Conservation (phyloP, 2,113 vertebrate genomes). For the Petaurus breviceps region DNA sequence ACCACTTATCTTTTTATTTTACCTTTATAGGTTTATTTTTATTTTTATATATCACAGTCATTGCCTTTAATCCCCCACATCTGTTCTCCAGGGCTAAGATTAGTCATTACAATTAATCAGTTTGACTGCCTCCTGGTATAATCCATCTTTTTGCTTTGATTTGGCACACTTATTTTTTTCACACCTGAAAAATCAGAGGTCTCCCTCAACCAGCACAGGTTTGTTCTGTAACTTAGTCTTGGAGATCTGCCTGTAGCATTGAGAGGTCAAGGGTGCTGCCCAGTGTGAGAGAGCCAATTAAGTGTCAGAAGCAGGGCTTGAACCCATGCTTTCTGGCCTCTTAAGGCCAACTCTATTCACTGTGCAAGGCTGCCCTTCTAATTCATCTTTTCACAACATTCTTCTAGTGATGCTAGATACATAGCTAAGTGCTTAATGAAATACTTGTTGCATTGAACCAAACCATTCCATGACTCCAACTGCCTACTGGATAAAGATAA, state of each 20-base stretch:
- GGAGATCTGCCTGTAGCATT: neutral
- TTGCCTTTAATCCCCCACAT: neutral
- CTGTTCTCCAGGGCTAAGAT: neutral
- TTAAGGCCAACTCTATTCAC: neutral
- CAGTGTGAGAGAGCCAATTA: neutral
- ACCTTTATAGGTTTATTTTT: neutral
- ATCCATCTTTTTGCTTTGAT: neutral
- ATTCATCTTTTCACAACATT: neutral
- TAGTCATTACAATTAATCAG: neutral
- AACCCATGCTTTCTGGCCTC: neutral
- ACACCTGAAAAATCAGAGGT: neutral
- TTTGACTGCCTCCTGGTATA: neutral
- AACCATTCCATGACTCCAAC: neutral
- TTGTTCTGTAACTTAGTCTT: neutral
- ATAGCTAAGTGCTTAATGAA: neutral
- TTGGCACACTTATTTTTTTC: neutral
- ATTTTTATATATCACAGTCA: neutral
- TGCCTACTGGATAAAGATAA: neutral
- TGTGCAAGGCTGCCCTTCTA: neutral
- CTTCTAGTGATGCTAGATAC: neutral
- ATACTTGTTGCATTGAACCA: neutral
- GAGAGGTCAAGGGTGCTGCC: neutral
- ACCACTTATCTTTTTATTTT: neutral
- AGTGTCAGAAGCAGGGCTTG: neutral
- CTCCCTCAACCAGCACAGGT: neutral